Base-by-base conservation (phyloP, 1,140 invertebrate genomes). In the Caerostris extrusa region DNA sequence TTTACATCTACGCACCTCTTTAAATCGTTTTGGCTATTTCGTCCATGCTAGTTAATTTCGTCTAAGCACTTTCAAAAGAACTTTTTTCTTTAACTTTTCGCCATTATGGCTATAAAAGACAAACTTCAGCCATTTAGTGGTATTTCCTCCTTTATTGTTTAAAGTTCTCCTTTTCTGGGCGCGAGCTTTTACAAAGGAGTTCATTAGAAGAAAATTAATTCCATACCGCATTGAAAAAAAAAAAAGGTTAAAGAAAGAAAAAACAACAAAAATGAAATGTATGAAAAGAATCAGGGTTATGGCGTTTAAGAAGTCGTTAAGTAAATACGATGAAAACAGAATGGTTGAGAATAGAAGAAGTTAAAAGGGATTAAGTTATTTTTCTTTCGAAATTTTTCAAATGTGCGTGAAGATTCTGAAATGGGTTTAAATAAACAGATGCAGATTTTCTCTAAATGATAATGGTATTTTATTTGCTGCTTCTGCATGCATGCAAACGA, bases 181-280 rank as follows among this genome's bases (percentile, higher is more conserved):
- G 17, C 1, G n/a, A 85, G 7, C 17, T 81, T 17, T 14, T 14
- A 10, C 17, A 85, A 5, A 85, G 50, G 56, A n/a, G 82, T 3
- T 85, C 56, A 85, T 85, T 57, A 58, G 56, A 58, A 85, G 56
- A 57, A 58, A 85, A 58, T 85, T n/a, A 58, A 85, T 85, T 85
- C 8, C 8, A 12, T 71, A 34, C 10, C 14, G 82, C 5, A 57
- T 17, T 4, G 3, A 19, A 58, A 71, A 71, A 71, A 7, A 14
- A 12, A 12, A 19, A 5, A 4, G 0, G 34, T 34, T 71, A 50
- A 19, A 5, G n/a, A 57, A 85, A 19, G 34, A 85, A n/a, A 34
- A 34, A 34, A 34, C 34, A 34, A 34, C 34, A 34, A 34, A 34
- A 77, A 77, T 7, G 69, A 7, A 6, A 5, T 5, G 61, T n/a